These are phyloP conservation scores for Mythimna impura DNA, from an alignment of 2,888 invertebrate genomes.

Conservation along the genomic window DNA sequence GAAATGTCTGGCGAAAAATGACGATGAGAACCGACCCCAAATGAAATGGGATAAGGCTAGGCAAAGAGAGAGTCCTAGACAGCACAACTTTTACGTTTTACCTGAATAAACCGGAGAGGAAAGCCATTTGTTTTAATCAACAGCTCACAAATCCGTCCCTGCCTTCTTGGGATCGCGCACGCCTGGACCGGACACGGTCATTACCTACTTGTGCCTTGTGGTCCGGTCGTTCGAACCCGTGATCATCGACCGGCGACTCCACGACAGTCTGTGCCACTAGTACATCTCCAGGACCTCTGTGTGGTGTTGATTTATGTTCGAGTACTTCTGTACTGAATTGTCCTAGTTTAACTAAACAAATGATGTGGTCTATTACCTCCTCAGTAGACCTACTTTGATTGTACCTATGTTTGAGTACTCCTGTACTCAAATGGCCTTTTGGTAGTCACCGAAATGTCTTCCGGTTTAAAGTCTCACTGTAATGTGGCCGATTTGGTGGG, in stretches of 20 bases:
- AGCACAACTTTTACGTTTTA: no score
- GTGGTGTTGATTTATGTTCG: slow-evolving; percentile 12
- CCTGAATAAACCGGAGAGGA: no score
- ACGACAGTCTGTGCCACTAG: slow-evolving; percentile 26
- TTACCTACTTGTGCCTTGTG: slow-evolving; percentile 67
- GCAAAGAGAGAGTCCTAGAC: no score
- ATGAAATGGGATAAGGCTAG: no score
- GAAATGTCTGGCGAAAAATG: no score
- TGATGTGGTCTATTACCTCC: background rate
- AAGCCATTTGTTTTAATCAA: no score
- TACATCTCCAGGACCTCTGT: slow-evolving; percentile 1
- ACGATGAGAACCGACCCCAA: no score
- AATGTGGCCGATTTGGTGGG: background rate
- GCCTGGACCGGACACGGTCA: slow-evolving; percentile 63
- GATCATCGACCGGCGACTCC: slow-evolving; percentile 50
- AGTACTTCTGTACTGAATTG: slow-evolving; percentile 25
- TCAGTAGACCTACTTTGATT: background rate
- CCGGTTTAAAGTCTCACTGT: background rate
- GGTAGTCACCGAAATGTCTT: background rate
- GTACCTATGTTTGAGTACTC: background rate
- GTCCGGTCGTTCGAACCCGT: slow-evolving; percentile 27
- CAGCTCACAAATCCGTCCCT: slow-evolving; percentile 25
- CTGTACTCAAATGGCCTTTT: background rate
- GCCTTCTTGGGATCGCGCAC: slow-evolving; percentile 40
- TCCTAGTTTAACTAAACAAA: slow-evolving; percentile 20